Conservation (phyloP, 1,140 invertebrate species). For the Andricus grossulariae region DNA sequence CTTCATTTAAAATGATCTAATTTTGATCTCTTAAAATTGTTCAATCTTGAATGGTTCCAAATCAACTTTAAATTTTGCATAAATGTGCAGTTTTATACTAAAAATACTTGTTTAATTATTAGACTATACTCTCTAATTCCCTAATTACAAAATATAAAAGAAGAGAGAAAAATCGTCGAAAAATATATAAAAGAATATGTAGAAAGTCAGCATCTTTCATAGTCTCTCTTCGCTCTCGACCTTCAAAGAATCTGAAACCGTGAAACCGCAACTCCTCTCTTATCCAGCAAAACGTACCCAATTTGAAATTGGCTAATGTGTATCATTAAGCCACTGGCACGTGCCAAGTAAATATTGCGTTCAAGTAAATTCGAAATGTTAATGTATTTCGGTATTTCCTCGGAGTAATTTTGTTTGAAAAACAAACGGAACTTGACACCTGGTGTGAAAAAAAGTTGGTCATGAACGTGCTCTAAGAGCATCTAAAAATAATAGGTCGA, state of each 20-base stretch:
- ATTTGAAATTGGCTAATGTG: conserved; percentile 22
- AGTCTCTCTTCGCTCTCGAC: neutral
- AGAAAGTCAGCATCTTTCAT: no score
- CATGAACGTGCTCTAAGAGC: conserved; percentile 61
- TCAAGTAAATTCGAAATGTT: neutral
- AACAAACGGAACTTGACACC: neutral
- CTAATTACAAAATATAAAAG: no score
- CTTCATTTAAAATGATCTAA: no score
- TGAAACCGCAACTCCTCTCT: neutral
- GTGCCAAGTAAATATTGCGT: conserved; percentile 25
- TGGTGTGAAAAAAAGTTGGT: conserved; percentile 52
- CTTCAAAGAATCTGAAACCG: conserved; percentile 1
- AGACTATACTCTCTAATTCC: no score
- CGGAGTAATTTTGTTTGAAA: neutral
- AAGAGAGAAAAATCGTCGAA: no score
- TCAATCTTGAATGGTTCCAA: no score
- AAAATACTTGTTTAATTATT: no score
- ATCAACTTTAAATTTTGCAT: no score
- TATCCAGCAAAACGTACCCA: conserved; percentile 4
- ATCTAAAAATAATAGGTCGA: conserved; percentile 68
- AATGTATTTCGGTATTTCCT: neutral
- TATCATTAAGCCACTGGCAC: conserved; percentile 14
- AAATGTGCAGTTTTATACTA: no score
- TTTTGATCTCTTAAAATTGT: no score
- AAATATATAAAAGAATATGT: no score